phyloP scores from a whole-genome alignment of 2,888 invertebrate species.

The Sphaerolaimus hirsutus region DNA sequence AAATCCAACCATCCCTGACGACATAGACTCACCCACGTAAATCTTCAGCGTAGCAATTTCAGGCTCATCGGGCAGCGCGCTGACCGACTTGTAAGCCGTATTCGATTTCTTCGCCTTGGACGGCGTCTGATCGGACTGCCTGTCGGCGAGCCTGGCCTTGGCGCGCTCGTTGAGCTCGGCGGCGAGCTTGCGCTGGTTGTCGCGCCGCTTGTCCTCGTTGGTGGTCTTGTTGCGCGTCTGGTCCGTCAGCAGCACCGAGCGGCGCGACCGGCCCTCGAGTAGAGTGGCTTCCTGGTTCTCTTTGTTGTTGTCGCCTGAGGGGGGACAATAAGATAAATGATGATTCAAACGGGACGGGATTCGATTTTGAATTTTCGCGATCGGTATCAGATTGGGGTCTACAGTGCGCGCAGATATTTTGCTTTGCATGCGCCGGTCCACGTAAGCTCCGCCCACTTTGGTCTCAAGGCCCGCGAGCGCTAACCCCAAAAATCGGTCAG shows the following conservation, averaged over 20 bases:
- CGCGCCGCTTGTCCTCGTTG: constrained; percentile 82
- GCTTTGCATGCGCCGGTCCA: no score
- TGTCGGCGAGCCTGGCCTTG: constrained; percentile 62
- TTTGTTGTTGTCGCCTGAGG: constrained; percentile 1
- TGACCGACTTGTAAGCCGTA: constrained; percentile 69
- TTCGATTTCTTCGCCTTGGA: constrained; percentile 66
- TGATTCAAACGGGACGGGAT: no score
- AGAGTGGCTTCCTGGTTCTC: constrained; percentile 21
- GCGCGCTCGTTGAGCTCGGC: constrained; percentile 71
- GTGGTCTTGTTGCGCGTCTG: constrained; percentile 46
- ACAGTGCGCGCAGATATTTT: no score
- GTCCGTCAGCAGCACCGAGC: constrained; percentile 21
- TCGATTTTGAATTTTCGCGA: no score
- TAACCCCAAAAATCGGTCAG: no score
- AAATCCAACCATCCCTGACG: no score
- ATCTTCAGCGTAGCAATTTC: constrained; percentile 79
- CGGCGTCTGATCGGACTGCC: no score
- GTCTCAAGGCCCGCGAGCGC: no score
- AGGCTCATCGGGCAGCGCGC: constrained; percentile 77
- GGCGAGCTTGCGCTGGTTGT: constrained; percentile 82
- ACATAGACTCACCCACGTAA: constrained; percentile 52
- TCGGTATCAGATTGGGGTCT: no score
- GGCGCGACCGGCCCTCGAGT: constrained; percentile 18
- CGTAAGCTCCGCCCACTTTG: no score
- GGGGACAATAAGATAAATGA: no score